Percentiles rank a stretch among this genome's conserved stretches.
Conservation (phyloP, 2,797 vertebrate species). For the Scyliorhinus canicula region DNA sequence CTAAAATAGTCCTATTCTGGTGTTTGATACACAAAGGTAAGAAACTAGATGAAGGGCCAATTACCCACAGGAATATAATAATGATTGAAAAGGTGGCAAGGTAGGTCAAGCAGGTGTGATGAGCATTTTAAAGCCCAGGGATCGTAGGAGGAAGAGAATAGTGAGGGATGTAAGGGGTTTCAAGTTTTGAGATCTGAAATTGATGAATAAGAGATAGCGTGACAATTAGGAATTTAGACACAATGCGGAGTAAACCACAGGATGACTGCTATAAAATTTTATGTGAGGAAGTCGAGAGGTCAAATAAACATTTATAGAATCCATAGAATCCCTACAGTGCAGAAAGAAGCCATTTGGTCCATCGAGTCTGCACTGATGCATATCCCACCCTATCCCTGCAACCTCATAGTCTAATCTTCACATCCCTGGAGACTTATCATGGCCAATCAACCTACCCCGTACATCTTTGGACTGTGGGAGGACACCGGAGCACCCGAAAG, state of each 20-base stretch:
- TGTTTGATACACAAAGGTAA: background rate
- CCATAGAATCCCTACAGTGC: too few species aligned
- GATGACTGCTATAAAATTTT: too few species aligned
- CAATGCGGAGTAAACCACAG: background rate
- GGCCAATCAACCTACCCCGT: too few species aligned
- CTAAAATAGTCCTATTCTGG: background rate
- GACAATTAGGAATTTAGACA: background rate
- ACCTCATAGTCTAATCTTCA: too few species aligned
- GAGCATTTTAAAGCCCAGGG: background rate
- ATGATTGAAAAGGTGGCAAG: background rate
- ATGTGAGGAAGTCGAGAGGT: background rate
- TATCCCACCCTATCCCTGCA: too few species aligned
- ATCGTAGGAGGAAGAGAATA: background rate
- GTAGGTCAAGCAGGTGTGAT: background rate
- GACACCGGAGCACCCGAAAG: too few species aligned
- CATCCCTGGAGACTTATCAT: too few species aligned
- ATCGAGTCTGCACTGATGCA: too few species aligned
- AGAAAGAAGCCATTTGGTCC: too few species aligned
- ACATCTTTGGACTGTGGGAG: too few species aligned
- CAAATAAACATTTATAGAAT: background rate
- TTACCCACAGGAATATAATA: background rate
- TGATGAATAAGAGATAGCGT: background rate
- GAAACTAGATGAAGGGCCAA: background rate
- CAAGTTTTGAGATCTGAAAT: background rate
- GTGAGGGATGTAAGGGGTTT: background rate